Evolutionary conservation across 2,113 vertebrate species (phyloP).

Genomic region (Rhea pennata): DNA sequence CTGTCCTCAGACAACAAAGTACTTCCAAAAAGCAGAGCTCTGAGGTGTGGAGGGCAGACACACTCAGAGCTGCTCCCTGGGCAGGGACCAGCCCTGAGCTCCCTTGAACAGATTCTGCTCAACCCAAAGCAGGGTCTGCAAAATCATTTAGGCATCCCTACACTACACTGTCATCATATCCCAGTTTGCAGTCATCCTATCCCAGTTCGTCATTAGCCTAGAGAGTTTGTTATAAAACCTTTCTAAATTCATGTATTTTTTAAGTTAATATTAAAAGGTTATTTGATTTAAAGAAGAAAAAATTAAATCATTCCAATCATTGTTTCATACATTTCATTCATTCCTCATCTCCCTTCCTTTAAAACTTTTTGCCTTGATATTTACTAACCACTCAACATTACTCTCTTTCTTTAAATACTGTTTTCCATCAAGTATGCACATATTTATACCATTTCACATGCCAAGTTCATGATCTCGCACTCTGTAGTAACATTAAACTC

Average conservation of each 20-base stretch:
- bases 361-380: background rate
- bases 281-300: background rate
- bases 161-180: too few relatives aligned
- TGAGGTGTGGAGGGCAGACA: background rate
- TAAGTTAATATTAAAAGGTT: background rate
- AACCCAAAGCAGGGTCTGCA: background rate
- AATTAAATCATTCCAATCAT: background rate
- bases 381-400: background rate
- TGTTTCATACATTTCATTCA: background rate
- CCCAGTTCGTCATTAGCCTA: background rate
- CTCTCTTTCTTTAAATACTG: background rate
- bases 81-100: background rate
- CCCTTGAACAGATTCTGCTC: background rate
- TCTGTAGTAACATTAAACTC: background rate
- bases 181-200: background rate
- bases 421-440: background rate
- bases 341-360: background rate
- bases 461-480: background rate
- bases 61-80: background rate
- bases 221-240: background rate
- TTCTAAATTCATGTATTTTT: background rate
- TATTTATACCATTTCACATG: background rate
- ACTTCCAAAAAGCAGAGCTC: background rate
- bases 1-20: background rate
- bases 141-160: background rate